Evolutionary conservation across 2,797 vertebrate genomes (phyloP).

Genomic region (Cichlasoma orientale): DNA sequence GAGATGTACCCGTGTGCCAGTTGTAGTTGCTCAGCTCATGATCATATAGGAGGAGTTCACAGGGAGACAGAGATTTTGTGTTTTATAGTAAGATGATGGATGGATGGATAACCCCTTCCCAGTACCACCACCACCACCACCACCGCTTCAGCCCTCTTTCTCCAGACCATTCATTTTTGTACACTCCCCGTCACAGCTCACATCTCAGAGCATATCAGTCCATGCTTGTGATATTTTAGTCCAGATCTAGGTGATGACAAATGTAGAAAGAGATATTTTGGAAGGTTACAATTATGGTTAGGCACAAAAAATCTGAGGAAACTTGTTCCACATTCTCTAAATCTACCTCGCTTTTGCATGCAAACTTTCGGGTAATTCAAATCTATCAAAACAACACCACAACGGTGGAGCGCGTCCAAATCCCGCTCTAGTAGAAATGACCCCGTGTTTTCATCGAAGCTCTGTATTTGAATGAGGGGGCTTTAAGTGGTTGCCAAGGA

Average conservation of each 20-base stretch:
- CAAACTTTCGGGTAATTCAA: constrained; percentile 40
- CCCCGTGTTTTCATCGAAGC: constrained; percentile 49
- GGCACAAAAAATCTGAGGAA: not conserved
- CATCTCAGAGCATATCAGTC: not conserved
- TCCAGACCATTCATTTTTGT: not conserved
- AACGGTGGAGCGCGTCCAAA: constrained; percentile 28
- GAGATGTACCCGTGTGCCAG: not conserved
- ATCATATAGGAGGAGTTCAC: too few relatives aligned
- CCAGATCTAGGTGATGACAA: not conserved
- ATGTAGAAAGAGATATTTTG: not conserved
- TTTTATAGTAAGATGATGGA: not conserved
- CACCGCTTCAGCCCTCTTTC: not conserved
- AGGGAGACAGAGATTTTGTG: too few relatives aligned
- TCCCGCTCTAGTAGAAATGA: constrained; percentile 42
- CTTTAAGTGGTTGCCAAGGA: constrained; percentile 48
- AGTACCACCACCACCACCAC: not conserved
- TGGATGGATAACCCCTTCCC: not conserved
- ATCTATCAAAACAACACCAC: constrained; percentile 24
- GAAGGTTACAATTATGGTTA: not conserved
- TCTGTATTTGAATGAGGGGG: constrained; percentile 46
- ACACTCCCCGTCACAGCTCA: not conserved
- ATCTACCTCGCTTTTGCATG: not conserved
- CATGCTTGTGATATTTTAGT: not conserved
- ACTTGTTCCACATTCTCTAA: not conserved
- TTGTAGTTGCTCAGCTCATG: not conserved